A percentile compares a stretch with the other conserved stretches of the same genome.
phyloP scores from a whole-genome alignment of 2,113 vertebrate species.

The Chlamydotis undulata region DNA sequence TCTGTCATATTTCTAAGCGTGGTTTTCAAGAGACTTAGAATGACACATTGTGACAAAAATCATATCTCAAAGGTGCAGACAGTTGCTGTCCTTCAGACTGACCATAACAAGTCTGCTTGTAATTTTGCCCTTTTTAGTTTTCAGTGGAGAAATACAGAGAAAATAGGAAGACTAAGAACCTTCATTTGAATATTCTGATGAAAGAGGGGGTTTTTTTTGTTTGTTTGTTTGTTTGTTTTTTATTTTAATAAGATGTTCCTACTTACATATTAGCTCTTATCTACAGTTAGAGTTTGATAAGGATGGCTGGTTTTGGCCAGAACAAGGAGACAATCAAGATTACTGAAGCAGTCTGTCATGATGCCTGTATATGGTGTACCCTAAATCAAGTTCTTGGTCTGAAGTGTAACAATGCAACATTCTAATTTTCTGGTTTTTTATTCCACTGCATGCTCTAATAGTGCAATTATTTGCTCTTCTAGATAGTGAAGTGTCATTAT shows the following conservation, averaged over 20 bases:
- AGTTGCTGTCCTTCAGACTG: not conserved
- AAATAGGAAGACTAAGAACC: not conserved
- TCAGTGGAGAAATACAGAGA: not conserved
- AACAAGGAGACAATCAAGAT: not conserved
- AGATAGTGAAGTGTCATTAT: not conserved
- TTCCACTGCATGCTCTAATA: not conserved
- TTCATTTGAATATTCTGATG: not conserved
- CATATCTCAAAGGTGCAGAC: not conserved
- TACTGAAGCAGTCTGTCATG: not conserved
- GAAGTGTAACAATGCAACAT: fast-evolving
- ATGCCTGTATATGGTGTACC: not conserved
- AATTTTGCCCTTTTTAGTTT: not conserved
- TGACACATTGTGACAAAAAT: constrained; percentile 1
- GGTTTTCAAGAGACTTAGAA: not conserved
- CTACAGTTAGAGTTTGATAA: not conserved
- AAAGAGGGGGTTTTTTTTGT: not conserved
- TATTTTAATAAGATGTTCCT: not conserved
- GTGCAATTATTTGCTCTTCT: not conserved
- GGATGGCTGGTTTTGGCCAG: not conserved
- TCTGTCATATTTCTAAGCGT: not conserved
- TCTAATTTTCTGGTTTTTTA: not conserved
- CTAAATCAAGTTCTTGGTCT: not conserved
- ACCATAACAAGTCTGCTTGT: not conserved
- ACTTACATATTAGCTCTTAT: not conserved
- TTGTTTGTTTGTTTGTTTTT: not conserved